Base-by-base conservation (phyloP, 1,140 invertebrate genomes). In the Caerostris darwini region DNA sequence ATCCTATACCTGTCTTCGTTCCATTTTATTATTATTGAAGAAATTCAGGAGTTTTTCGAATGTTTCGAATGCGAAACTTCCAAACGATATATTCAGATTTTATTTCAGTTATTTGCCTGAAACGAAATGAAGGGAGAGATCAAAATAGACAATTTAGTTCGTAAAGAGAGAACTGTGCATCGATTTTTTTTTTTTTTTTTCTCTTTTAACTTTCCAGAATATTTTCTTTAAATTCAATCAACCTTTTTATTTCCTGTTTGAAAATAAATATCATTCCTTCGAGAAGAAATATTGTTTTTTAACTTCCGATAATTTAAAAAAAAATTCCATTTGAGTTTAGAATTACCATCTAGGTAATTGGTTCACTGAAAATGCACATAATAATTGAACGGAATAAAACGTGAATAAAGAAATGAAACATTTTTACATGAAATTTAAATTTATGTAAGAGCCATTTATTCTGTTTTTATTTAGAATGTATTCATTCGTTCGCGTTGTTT, bases 221-320 rank as follows among this genome's bases (percentile, higher is more conserved):
- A 19, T 81, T 54, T 81, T 53, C 77, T 81, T 53, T n/a, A 56
- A 77, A 77, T 77, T 77, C 71, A 53, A 77, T 77, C 71, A 77
- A 50, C 71, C 3, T 77, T 50, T 77, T 77, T 77, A 77, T 14
- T 77, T 77, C 71, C 34, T 77, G 50, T 50, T 77, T 77, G 71
- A 77, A 77, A 77, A 77, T 50, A 77, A 77, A 77, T 77, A 77
- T 50, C 71, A 50, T 50, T 34, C 3, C 71, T 50, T 34, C 34
- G 34, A 12, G 34, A 12, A 77, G 34, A 77, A 53, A 19, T 53
- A 50, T 10, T 34, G 8, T 53, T 50, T 77, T 77, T 77, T 50
- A 77, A 50, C 34, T 19, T 19, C 14, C 34, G 50, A 50, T 50
- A 5, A 34, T 77, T 77, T 77, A 19, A 50, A 77, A 53, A 77